Evolutionary conservation across 1,140 invertebrate genomes (phyloP).

Genomic region (Pectinophora gossypiella): DNA sequence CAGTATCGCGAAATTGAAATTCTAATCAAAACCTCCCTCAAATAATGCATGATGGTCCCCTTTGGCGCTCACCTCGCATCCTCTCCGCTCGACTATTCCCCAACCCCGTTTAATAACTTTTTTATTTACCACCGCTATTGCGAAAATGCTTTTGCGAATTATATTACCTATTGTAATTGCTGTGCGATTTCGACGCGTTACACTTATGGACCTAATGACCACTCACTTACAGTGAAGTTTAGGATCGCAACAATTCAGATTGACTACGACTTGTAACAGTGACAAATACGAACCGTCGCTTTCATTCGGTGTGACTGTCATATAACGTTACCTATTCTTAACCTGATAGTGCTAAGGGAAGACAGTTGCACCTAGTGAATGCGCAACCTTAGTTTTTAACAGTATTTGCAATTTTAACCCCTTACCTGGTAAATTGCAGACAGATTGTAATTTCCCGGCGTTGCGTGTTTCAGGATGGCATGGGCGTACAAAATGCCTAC

Average conservation of each 20-base stretch:
- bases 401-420: not conserved
- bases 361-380: not conserved
- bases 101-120: too few relatives aligned
- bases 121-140: too few relatives aligned
- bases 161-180: not conserved
- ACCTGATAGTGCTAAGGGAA: too few relatives aligned
- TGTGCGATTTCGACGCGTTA: not conserved
- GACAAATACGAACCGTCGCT: not conserved
- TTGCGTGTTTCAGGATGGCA: slow-evolving; percentile 68
- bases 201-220: not conserved
- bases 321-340: not conserved
- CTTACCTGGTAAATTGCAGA: not conserved
- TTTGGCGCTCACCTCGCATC: too few relatives aligned
- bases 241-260: not conserved
- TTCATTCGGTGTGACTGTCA: not conserved
- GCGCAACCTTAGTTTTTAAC: not conserved
- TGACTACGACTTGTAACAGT: not conserved
- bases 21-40: not conserved
- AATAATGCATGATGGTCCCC: slow-evolving; percentile 9
- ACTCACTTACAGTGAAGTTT: not conserved
- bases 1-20: slow-evolving; percentile 39
- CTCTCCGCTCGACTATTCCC: too few relatives aligned
- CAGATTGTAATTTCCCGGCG: slow-evolving; percentile 29
- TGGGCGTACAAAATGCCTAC: slow-evolving; percentile 65
- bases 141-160: slow-evolving; percentile 44